These are phyloP conservation scores for Acanthoscelides obtectus DNA, from an alignment of 2,888 invertebrate genomes.

Conservation along the genomic window DNA sequence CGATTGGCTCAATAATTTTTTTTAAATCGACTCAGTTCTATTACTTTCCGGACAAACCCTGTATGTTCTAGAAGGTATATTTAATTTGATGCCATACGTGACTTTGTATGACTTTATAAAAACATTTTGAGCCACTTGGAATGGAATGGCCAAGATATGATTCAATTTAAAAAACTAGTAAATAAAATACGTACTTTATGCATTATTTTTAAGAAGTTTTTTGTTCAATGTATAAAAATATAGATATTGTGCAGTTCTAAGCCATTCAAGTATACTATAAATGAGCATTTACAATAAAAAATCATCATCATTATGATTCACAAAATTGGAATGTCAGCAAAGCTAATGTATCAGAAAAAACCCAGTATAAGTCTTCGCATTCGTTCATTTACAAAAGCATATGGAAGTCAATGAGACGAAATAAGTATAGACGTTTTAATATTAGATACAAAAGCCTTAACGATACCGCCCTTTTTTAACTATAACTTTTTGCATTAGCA, in stretches of 20 bases:
- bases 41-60: too few species aligned
- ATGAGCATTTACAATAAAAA: constrained; percentile 42
- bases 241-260: constrained; percentile 49
- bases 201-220: constrained; percentile 41
- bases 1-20: too few species aligned
- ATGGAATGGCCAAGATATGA: constrained; percentile 42
- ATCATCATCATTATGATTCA: constrained; percentile 17
- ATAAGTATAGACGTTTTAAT: too few species aligned
- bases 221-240: constrained; percentile 51
- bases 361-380: background rate
- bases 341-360: constrained; percentile 1
- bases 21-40: too few species aligned
- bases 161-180: constrained; percentile 46
- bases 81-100: too few species aligned
- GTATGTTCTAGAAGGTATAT: too few species aligned
- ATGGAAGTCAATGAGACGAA: background rate
- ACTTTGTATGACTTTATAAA: too few species aligned
- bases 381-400: background rate
- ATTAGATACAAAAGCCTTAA: too few species aligned
- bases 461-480: too few species aligned
- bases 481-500: too few species aligned
- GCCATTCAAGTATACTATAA: constrained; percentile 42
- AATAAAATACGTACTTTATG: constrained; percentile 47
- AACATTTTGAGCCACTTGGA: constrained; percentile 4
- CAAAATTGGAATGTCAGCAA: constrained; percentile 9